Conservation (phyloP, 30 jellyfish, hydroid and myxozoan genomes). For the Chrysaora quinquecirrha region DNA sequence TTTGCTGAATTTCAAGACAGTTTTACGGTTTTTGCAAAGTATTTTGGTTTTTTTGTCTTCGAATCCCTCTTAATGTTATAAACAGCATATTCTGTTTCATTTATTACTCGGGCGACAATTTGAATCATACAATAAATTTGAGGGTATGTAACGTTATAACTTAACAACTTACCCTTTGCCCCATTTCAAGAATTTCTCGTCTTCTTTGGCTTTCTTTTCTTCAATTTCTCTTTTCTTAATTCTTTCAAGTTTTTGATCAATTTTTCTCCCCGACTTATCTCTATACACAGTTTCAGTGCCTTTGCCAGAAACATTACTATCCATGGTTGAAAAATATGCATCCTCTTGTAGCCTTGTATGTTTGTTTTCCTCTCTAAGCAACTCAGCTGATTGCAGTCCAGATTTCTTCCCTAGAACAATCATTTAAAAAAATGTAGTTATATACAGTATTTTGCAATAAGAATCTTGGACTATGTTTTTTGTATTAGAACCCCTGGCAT, state of each 20-base stretch:
- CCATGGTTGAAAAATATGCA: constrained; percentile 46
- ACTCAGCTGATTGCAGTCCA: constrained; percentile 79
- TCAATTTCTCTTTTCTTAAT: constrained; percentile 67
- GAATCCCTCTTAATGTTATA: no score
- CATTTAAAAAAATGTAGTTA: no score
- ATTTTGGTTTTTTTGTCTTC: no score
- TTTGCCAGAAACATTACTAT: constrained; percentile 73
- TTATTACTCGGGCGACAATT: no score
- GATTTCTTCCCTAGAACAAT: constrained; percentile 57
- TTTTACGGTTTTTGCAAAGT: no score
- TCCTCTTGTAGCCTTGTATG: constrained; percentile 47
- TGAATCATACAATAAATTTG: no score
- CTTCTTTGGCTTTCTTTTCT: constrained; percentile 72
- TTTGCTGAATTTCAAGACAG: no score
- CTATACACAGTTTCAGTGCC: constrained; percentile 86
- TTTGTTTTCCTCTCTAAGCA: constrained; percentile 74
- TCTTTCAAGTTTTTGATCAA: constrained; percentile 72
- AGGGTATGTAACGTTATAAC: no score
- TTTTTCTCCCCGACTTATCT: constrained; percentile 91
- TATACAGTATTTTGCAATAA: no score
- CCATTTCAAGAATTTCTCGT: constrained; percentile 79
- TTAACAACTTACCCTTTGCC: constrained; percentile 97
- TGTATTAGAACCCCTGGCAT: no score
- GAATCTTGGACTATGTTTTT: no score
- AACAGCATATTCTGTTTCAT: no score